Base-by-base conservation (phyloP, 2,797 vertebrate genomes). In the Lacerta agilis region DNA sequence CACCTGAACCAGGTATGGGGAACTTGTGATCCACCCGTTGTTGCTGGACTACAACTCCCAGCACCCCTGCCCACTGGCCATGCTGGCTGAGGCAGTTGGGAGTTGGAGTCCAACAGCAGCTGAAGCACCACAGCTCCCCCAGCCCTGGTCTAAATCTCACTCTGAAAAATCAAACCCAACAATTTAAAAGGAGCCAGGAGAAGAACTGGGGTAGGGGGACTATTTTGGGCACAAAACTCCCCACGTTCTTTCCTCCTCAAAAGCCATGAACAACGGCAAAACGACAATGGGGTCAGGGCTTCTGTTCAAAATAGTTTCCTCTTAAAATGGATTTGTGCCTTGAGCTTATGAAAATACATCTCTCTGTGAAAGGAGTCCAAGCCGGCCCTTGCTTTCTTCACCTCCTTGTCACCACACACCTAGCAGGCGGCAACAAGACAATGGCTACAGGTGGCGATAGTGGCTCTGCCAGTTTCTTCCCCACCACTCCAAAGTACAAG, bases 331-430 rank as follows among this genome's bases (percentile, higher is more conserved):
- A 61, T 88, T 43, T 29, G 83, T 79, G 49, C 79, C 1, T 49
- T 33, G 41, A 41, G 38, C 82, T 27, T 88, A 91, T 92, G 92
- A 92, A 94, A 94, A 94, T 84, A 89, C 18, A 20, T 84, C 89
- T 86, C 84, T 89, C 41, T 87, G 58, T 88, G 77, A 72, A 87
- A 89, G 90, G 71, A 79, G 81, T 88, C 78, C 77, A 75, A 69
- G 85, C 81, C 87, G 49, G 73, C 72, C n/a, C 77, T 79, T 81
- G 78, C 69, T 49, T 61, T 61, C 58, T 78, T 81, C 29, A 61
- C 11, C n/a, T 36, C 69, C 33, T 33, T 64, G 29, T 66, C 36
- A 23, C 36, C 8, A 10, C 8, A 43, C n/a, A 80, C 8, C 55
- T 36, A 23, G 17, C 38, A 36, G 1, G 58, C 17, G 18, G 66